Evolutionary conservation across 92 coral and sea anemone genomes (phyloP), one percentile per base, ranked within the genome.

Genomic region (Epizoanthus fatuus): DNA sequence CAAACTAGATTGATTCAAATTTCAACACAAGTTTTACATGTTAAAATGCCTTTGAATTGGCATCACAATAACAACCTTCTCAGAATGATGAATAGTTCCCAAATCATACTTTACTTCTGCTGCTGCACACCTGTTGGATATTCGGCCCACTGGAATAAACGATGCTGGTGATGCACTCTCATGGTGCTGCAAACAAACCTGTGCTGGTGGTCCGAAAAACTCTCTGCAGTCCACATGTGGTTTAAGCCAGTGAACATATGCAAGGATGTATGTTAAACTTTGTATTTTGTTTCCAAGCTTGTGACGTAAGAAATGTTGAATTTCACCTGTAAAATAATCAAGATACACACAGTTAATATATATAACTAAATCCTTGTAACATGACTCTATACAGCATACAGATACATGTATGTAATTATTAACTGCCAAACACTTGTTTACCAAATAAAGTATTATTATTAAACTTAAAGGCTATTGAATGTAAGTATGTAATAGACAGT

Each of bases 101-200:
- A 83, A 73, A 56, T 72, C 35, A 35, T 58, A 72, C 69, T 72
- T 69, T 3, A 72, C 87, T 53, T 72, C 74, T 22, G 87, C 80
- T 10, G 87, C 81, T 7, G 87, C 87, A 58, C 87, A 83, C 60
- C 87, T 83, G 42, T 83, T 83, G 39, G 87, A 83, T 45, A 83
- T 83, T 72, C 87, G 68, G 17, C 82, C 87, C n/a, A 83, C 70
- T 13, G 87, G 87, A 55, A 83, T 83, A 40, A 71, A 83, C 29
- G 87, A 83, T 37, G 87, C 81, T 2, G 87, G 45, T 17, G 87
- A 83, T 72, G 87, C 17, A 35, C 35, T 5, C 55, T 76, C 82
- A 47, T 83, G 29, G 45, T 71, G 32, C 9, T 83, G 80, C 29
- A 71, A 65, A 56, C 81, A 83, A 58, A 71, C 83, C 52, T 71